Percentiles rank a stretch among this genome's conserved stretches.
Conservation (phyloP, 2,113 vertebrate genomes). For the Willisornis vidua region DNA sequence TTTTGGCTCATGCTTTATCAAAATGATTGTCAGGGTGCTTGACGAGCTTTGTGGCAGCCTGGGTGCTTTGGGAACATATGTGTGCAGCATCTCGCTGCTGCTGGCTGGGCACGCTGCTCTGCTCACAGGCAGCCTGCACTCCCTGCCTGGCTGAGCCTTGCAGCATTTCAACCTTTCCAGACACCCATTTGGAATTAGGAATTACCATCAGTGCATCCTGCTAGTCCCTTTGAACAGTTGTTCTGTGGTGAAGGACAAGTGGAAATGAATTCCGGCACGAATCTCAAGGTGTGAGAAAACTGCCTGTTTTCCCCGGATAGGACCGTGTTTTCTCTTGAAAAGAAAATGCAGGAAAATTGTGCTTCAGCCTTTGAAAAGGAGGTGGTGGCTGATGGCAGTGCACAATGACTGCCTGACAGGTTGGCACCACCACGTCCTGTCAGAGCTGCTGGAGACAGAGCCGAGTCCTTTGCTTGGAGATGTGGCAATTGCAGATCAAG, state of each 20-base stretch:
- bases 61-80: not conserved
- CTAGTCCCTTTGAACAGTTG: not conserved
- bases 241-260: not conserved
- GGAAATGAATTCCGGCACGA: fast-evolving
- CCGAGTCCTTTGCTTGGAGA: not conserved
- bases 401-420: not conserved
- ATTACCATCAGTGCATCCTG: not conserved
- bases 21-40: not conserved
- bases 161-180: not conserved
- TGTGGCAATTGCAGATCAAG: not conserved
- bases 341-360: not conserved
- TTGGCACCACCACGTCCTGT: not conserved
- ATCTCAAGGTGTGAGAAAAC: not conserved
- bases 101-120: not conserved
- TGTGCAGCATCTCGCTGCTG: not conserved
- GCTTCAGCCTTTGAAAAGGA: not conserved
- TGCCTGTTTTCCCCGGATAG: not conserved
- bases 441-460: not conserved
- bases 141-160: not conserved
- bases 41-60: constrained; percentile 7
- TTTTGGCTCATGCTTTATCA: not conserved
- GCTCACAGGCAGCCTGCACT: not conserved
- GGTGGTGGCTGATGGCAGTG: not conserved
- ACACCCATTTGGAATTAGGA: not conserved
- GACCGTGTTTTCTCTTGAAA: not conserved